Percentiles rank a stretch among this genome's conserved stretches.
Conservation (phyloP, 1,140 invertebrate genomes). For the Drosophila virilis region DNA sequence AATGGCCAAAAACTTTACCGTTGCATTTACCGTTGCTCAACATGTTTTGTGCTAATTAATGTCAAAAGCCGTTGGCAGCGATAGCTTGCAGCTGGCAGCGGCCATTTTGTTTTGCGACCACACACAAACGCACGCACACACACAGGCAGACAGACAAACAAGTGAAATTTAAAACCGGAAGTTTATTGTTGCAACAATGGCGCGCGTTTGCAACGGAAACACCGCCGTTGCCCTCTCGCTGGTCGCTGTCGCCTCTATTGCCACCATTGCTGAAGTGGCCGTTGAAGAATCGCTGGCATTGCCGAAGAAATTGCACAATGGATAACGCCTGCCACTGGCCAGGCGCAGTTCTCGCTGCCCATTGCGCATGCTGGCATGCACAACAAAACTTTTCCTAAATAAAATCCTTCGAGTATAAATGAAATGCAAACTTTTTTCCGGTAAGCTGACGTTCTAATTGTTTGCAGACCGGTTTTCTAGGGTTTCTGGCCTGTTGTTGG, state of each 20-base stretch:
- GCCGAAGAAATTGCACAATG: slow-evolving; percentile 40
- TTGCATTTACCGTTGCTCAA: slow-evolving; percentile 49
- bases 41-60: slow-evolving; percentile 79
- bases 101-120: slow-evolving; percentile 46
- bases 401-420: slow-evolving; percentile 76
- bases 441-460: slow-evolving; percentile 80
- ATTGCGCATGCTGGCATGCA: slow-evolving; percentile 28
- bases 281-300: slow-evolving; percentile 38
- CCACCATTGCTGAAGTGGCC: slow-evolving; percentile 19
- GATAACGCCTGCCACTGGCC: slow-evolving; percentile 15
- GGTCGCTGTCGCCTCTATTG: slow-evolving; percentile 3
- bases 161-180: slow-evolving; percentile 79
- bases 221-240: slow-evolving; percentile 16
- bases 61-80: slow-evolving; percentile 64
- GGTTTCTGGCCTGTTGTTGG: slow-evolving; percentile 43
- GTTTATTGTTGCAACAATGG: slow-evolving; percentile 76
- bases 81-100: slow-evolving; percentile 38
- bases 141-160: slow-evolving; percentile 27
- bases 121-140: slow-evolving; percentile 28
- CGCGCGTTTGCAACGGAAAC: slow-evolving; percentile 55
- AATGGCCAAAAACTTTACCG: slow-evolving; percentile 65
- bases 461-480: slow-evolving; percentile 55
- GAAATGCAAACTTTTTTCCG: slow-evolving; percentile 82
- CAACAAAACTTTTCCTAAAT: slow-evolving; percentile 64
- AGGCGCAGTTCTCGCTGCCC: slow-evolving; percentile 24